A percentile compares a stretch with the other conserved stretches of the same genome.
These are phyloP conservation scores for Alentia gelatinosa DNA, from an alignment of 2,888 invertebrate species.

Conservation along the genomic window DNA sequence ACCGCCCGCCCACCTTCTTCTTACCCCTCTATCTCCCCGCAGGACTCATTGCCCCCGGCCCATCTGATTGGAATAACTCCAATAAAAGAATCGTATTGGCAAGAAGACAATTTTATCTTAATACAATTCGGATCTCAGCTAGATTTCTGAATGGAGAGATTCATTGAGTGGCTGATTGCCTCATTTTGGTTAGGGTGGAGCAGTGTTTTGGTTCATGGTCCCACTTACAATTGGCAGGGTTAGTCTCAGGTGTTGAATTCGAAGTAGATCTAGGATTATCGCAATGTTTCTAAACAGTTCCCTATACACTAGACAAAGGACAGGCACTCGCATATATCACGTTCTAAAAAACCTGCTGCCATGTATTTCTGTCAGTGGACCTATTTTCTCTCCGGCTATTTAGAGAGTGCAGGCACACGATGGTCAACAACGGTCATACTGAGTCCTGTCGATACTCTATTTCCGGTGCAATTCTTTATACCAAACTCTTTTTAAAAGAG, in stretches of 20 bases:
- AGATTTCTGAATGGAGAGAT: neutral
- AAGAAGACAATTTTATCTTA: neutral
- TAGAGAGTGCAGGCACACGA: neutral
- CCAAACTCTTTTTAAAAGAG: neutral
- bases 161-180: neutral
- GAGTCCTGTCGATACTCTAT: neutral
- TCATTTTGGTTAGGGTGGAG: neutral
- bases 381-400: neutral
- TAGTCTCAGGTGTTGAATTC: neutral
- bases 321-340: neutral
- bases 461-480: neutral
- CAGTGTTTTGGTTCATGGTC: neutral
- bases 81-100: neutral
- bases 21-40: no score
- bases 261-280: neutral
- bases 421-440: neutral
- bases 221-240: neutral
- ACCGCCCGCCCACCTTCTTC: neutral
- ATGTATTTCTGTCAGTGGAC: neutral
- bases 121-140: neutral
- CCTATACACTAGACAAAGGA: neutral
- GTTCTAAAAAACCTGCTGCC: neutral
- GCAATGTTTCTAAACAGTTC: neutral
- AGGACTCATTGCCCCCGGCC: no score
- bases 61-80: neutral